phyloP scores from a whole-genome alignment of 2,888 invertebrate genomes.

The Megamerina dolium region DNA sequence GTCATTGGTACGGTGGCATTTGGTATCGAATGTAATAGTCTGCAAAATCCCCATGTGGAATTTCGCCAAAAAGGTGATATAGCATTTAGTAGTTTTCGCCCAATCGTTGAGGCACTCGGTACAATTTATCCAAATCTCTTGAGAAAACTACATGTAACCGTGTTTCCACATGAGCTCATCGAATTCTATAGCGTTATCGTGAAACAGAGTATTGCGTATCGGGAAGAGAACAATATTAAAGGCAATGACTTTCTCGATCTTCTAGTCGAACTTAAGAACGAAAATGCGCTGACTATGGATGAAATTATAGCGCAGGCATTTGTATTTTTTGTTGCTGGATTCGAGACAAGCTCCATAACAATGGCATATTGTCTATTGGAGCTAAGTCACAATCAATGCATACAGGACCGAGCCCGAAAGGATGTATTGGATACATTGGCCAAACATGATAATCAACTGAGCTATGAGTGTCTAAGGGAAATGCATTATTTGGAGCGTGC shows the following conservation, averaged over 20 bases:
- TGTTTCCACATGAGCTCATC: slow-evolving; percentile 20
- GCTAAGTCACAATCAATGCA: slow-evolving; percentile 28
- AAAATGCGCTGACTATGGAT: slow-evolving; percentile 41
- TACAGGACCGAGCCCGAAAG: slow-evolving; percentile 26
- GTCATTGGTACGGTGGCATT: slow-evolving; percentile 50
- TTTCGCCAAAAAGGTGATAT: slow-evolving; percentile 36
- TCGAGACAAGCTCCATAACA: slow-evolving; percentile 52
- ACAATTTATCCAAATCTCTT: slow-evolving; percentile 8
- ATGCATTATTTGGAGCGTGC: slow-evolving; percentile 30
- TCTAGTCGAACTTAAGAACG: slow-evolving; percentile 28
- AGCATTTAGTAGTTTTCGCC: slow-evolving; percentile 9
- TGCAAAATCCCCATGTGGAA: slow-evolving; percentile 40
- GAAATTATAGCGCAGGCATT: slow-evolving; percentile 53
- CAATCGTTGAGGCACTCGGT: slow-evolving; percentile 8
- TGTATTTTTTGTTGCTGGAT: slow-evolving; percentile 53
- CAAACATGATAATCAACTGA: slow-evolving; percentile 24
- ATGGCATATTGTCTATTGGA: slow-evolving; percentile 45
- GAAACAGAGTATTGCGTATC: slow-evolving; percentile 19
- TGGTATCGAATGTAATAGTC: slow-evolving; percentile 48
- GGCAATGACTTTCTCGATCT: slow-evolving; percentile 33
- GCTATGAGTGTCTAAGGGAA: slow-evolving; percentile 28
- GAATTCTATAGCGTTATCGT: slow-evolving; percentile 26
- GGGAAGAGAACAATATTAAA: slow-evolving; percentile 24
- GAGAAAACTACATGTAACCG: slow-evolving; percentile 30
- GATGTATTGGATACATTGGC: slow-evolving; percentile 25